Percentiles rank a stretch among this genome's conserved stretches.
These are phyloP conservation scores for Progne subis DNA, from an alignment of 2,113 vertebrate genomes.

Conservation along the genomic window DNA sequence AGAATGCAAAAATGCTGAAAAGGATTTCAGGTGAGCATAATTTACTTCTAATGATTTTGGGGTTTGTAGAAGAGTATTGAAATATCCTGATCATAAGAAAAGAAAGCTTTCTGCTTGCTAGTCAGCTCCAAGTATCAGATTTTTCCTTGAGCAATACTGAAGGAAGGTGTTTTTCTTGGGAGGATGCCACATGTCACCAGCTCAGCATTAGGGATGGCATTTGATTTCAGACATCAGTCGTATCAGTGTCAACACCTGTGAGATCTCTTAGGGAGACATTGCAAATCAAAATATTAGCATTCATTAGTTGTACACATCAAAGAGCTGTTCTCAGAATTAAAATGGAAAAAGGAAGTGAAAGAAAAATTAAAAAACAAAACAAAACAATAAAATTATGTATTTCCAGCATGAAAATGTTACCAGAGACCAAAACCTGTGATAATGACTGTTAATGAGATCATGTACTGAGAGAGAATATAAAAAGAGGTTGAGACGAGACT, in stretches of 20 bases:
- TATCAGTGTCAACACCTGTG: background rate
- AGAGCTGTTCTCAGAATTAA: background rate
- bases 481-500: background rate
- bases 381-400: background rate
- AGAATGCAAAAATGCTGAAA: background rate
- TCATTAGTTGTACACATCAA: background rate
- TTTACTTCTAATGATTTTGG: background rate
- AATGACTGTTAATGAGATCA: slow-evolving; percentile 43
- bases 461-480: background rate
- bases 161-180: background rate
- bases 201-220: background rate
- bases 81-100: background rate
- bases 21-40: background rate
- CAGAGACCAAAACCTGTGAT: background rate
- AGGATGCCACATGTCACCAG: background rate
- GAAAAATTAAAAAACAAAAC: background rate
- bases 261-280: background rate
- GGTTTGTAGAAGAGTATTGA: background rate
- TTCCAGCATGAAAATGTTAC: background rate
- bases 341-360: background rate
- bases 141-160: background rate
- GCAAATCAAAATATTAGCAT: slow-evolving; percentile 30
- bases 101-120: background rate
- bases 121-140: background rate
- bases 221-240: slow-evolving; percentile 19